These are phyloP conservation scores for Lordiphosa collinella DNA, from an alignment of 1,140 invertebrate genomes.

Conservation along the genomic window DNA sequence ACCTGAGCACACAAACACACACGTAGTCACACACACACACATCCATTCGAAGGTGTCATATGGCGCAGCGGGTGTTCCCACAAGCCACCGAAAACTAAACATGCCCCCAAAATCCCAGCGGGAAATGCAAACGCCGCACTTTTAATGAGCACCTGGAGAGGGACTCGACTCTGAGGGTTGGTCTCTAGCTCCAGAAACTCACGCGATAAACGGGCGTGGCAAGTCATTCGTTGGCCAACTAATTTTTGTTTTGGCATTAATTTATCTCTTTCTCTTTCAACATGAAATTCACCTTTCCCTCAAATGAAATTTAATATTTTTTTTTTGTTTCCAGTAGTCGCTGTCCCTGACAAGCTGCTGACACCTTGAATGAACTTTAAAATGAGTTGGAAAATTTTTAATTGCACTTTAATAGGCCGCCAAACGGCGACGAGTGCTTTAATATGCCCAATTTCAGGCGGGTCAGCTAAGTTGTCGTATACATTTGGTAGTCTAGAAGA, in stretches of 20 bases:
- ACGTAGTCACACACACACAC: constrained; percentile 10
- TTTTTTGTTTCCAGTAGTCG: constrained; percentile 40
- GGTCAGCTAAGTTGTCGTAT: background rate
- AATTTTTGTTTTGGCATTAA: constrained; percentile 66
- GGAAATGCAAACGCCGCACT: constrained; percentile 63
- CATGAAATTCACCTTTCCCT: constrained; percentile 2
- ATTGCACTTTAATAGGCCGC: constrained; percentile 67
- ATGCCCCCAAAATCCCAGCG: constrained; percentile 61
- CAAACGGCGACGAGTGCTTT: constrained; percentile 40
- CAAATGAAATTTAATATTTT: constrained; percentile 68
- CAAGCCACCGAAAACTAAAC: constrained; percentile 43
- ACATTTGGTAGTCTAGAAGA: no score
- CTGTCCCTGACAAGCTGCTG: constrained; percentile 58
- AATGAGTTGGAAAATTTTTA: constrained; percentile 49
- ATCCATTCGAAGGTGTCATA: constrained; percentile 50
- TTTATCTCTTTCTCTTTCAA: constrained; percentile 32
- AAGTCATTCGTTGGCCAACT: constrained; percentile 36
- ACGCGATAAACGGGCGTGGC: constrained; percentile 71
- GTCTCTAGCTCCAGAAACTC: constrained; percentile 6
- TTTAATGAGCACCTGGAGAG: constrained; percentile 72
- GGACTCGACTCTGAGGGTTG: background rate
- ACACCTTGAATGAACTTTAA: constrained; percentile 73
- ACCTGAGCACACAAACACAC: constrained; percentile 53
- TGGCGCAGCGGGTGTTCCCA: constrained; percentile 62
- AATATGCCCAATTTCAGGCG: constrained; percentile 48